These are phyloP conservation scores for Oreonectes daqikongensis DNA, from an alignment of 2,797 vertebrate species.

Conservation along the genomic window DNA sequence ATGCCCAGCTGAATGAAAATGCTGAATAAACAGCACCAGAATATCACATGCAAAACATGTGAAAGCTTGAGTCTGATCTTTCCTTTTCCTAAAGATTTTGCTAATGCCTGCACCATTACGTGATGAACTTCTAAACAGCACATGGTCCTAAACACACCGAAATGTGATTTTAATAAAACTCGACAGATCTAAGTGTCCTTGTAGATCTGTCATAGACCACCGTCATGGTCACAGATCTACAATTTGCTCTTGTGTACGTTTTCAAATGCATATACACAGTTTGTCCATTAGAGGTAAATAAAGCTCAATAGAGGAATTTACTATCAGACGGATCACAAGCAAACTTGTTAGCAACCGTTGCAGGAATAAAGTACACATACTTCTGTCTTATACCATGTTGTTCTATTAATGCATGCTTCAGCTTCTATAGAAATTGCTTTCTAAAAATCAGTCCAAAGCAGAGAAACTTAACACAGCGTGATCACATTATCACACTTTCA, in stretches of 20 bases:
- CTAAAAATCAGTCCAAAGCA: neutral
- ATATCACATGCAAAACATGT: neutral
- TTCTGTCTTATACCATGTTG: slow-evolving; percentile 17
- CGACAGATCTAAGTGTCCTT: no score
- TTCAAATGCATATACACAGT: slow-evolving; percentile 1
- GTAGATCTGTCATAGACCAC: neutral
- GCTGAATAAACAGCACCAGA: neutral
- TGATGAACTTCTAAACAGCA: no score
- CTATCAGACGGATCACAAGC: neutral
- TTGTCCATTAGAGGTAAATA: neutral
- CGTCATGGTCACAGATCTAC: neutral
- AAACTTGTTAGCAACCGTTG: neutral
- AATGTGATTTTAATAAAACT: neutral
- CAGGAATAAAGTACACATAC: slow-evolving; percentile 1
- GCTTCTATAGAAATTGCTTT: neutral
- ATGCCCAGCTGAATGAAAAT: slow-evolving; percentile 9
- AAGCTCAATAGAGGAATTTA: neutral
- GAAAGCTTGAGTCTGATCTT: neutral
- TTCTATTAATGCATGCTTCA: slow-evolving; percentile 15
- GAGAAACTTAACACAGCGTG: slow-evolving; percentile 2
- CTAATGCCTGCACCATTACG: neutral
- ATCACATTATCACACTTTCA: neutral
- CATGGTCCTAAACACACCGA: neutral
- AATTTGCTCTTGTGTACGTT: neutral
- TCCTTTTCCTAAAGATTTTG: neutral